Evolutionary conservation across 1,140 invertebrate species (phyloP), one percentile per base, ranked within the genome.

Genomic region (Diabrotica virgifera): DNA sequence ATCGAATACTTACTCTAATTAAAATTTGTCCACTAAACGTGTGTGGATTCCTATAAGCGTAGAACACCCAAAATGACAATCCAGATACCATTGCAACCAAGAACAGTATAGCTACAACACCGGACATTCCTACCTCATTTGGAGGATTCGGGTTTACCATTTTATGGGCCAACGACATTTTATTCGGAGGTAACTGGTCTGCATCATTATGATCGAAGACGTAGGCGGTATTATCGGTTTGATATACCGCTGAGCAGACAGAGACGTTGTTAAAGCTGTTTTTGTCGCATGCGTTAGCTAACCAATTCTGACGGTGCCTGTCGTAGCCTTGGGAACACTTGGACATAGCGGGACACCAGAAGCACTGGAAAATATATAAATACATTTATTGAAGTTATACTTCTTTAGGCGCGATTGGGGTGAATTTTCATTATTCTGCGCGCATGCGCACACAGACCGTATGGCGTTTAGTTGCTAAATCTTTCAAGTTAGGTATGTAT

Each of bases 1-100:
- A 24, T 24, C 24, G 24, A 24, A 24, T 24, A 76, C 83, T 85
- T 82, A 98, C 96, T 86, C 94, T 93, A 72, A 99, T 98, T 51
- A 99, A 85, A 73, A 98, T 87, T 80, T 98, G 95, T 65, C 97
- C 97, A 66, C 95, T 97, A 24, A 90, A 84, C 10, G 94, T 92
- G 75, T 97, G 95, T 7, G 97, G 97, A 81, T 97, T 94, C 69
- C 90, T 88, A 80, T 98, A 99, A 12, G 97, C 97, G 78, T 99
- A 99, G 11, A 90, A 81, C 5, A 90, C 79, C 95, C 95, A 98
- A 11, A 85, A 83, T 24, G 82, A 85, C 7, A 89, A 69, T 52
- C 82, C 83, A 35, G 82, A 79, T 3, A 91, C 70, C 1, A 91
- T 72, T 1, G 83, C 80, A 46, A 90, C 68, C 9, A 85, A 73